These are phyloP conservation scores for Diphyllodes magnificus DNA, from an alignment of 2,113 vertebrate genomes.

Conservation along the genomic window DNA sequence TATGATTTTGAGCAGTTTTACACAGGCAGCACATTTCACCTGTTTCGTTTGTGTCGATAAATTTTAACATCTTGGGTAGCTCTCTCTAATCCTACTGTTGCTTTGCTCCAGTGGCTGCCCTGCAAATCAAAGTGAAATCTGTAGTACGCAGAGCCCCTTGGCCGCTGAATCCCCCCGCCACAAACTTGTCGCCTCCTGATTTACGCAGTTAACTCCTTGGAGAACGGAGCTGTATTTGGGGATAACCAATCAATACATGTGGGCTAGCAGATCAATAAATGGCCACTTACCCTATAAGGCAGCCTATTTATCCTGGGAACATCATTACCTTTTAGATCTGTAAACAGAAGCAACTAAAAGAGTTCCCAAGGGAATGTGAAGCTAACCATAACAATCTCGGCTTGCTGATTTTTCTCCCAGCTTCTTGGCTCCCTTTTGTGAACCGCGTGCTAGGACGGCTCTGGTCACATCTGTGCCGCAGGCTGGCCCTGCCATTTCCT, in stretches of 20 bases:
- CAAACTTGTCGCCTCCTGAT: constrained; percentile 66
- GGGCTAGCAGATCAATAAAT: constrained; percentile 77
- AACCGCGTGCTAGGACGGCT: constrained; percentile 79
- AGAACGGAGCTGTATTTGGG: constrained; percentile 66
- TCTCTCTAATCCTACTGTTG: background rate
- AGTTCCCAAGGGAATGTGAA: constrained; percentile 82
- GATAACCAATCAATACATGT: constrained; percentile 70
- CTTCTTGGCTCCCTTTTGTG: constrained; percentile 83
- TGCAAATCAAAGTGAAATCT: constrained; percentile 22
- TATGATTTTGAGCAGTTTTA: background rate
- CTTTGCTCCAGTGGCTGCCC: constrained; percentile 16
- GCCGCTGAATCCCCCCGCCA: background rate
- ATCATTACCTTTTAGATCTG: constrained; percentile 85
- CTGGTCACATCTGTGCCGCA: constrained; percentile 96
- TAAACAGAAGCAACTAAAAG: constrained; percentile 85
- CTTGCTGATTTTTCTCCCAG: constrained; percentile 82
- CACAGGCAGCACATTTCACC: background rate
- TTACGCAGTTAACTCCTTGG: constrained; percentile 75
- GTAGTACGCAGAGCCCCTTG: background rate
- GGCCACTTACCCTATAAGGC: constrained; percentile 80
- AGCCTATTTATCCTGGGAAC: constrained; percentile 81
- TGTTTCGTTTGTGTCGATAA: background rate
- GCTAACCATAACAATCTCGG: constrained; percentile 88
- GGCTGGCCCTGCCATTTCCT: constrained; percentile 93
- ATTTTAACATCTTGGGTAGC: background rate